Conservation (phyloP, 2,888 invertebrate genomes). For the Erebia ligea region DNA sequence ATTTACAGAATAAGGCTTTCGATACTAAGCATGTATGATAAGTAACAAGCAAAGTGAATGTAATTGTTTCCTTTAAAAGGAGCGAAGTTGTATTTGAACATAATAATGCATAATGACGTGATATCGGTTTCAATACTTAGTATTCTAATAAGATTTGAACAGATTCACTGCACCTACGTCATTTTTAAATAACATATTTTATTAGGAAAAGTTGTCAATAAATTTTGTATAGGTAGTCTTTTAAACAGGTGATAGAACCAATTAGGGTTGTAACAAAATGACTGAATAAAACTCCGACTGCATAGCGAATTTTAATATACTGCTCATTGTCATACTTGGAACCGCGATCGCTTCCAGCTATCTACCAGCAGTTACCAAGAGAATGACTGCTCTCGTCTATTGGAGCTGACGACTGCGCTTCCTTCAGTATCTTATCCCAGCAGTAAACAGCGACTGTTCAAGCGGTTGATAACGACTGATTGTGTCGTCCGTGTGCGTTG, state of each 20-base stretch:
- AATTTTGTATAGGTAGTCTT: background rate
- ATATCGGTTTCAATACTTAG: conserved; percentile 42
- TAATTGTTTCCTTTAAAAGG: conserved; percentile 52
- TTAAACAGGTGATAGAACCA: background rate
- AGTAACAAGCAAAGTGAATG: conserved; percentile 47
- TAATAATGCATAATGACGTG: conserved; percentile 42
- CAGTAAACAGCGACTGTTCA: no score
- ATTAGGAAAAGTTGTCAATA: background rate
- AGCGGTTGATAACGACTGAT: no score
- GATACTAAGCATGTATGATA: conserved; percentile 31
- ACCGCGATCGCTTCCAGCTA: no score
- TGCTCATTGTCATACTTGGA: no score
- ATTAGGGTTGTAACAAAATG: no score
- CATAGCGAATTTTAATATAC: no score
- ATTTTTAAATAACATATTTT: background rate
- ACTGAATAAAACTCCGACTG: no score
- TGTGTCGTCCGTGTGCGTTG: no score
- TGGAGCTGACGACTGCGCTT: no score
- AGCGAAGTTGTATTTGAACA: conserved; percentile 48
- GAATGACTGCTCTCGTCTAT: no score
- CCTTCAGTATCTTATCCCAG: no score
- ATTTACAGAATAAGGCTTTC: conserved; percentile 34
- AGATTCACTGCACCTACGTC: conserved; percentile 6
- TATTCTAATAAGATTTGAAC: conserved; percentile 36
- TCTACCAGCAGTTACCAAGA: no score